Evolutionary conservation across 1,140 invertebrate genomes (phyloP).

Genomic region (Cepaea nemoralis): DNA sequence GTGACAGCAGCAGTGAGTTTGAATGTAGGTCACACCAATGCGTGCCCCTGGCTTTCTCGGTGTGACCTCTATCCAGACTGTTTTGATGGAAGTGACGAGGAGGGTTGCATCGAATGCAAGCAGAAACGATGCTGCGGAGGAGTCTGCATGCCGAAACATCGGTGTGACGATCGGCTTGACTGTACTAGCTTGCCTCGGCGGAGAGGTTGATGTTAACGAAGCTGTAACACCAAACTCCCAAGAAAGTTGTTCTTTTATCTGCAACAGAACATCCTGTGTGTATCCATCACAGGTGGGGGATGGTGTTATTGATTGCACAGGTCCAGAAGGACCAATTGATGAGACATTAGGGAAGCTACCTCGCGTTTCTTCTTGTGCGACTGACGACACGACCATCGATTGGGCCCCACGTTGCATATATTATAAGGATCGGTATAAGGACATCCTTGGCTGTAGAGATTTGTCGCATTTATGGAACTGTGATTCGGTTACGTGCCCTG

Average conservation of each 20-base stretch:
- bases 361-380: background rate
- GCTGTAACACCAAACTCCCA: background rate
- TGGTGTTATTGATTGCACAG: background rate
- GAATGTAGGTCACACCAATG: background rate
- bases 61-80: conserved; percentile 21
- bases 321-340: conserved; percentile 19
- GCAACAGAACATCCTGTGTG: conserved; percentile 19
- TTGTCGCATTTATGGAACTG: conserved; percentile 8
- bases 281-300: background rate
- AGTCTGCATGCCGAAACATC: background rate
- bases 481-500: background rate
- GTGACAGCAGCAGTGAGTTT: background rate
- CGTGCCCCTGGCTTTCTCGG: background rate
- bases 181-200: background rate
- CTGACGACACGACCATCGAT: background rate
- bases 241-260: background rate
- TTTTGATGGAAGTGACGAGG: conserved; percentile 7
- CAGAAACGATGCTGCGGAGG: background rate
- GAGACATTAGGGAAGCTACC: background rate
- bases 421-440: background rate
- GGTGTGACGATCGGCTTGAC: background rate
- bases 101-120: background rate
- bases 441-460: background rate
- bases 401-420: conserved; percentile 11
- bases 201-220: background rate